Conservation (phyloP, 2,113 vertebrate genomes). For the Menura novaehollandiae region DNA sequence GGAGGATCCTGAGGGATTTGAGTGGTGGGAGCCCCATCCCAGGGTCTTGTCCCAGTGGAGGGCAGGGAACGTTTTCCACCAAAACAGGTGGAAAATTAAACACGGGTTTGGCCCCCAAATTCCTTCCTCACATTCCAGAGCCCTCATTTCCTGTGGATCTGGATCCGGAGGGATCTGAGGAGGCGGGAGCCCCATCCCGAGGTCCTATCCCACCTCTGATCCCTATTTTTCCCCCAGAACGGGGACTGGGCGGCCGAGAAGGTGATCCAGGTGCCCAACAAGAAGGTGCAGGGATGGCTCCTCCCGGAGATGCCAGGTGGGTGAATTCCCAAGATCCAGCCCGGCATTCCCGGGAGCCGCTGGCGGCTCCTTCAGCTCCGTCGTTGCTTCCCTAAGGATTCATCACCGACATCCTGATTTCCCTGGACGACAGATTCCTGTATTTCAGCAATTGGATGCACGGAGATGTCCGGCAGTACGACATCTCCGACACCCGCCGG, state of each 20-base stretch:
- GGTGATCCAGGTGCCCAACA: constrained; percentile 86
- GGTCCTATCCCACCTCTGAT: background rate
- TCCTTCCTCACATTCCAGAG: too few relatives aligned
- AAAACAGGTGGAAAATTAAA: too few relatives aligned
- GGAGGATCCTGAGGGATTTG: too few relatives aligned
- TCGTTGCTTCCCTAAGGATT: constrained; percentile 69
- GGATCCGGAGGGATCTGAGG: too few relatives aligned
- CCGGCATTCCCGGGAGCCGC: background rate
- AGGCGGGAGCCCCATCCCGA: too few relatives aligned
- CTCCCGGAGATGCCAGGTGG: constrained; percentile 88
- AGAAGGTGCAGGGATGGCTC: constrained; percentile 90
- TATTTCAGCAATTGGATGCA: constrained; percentile 95
- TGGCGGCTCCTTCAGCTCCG: background rate
- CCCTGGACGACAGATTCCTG: constrained; percentile 88
- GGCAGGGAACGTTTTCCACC: too few relatives aligned
- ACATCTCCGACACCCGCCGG: constrained; percentile 78
- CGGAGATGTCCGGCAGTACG: constrained; percentile 89
- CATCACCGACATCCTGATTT: constrained; percentile 91
- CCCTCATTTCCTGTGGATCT: too few relatives aligned
- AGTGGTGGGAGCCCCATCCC: too few relatives aligned
- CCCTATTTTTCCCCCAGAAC: constrained; percentile 46
- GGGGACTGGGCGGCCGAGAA: constrained; percentile 86
- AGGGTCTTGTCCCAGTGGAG: too few relatives aligned
- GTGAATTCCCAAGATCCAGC: background rate
- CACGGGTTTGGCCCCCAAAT: too few relatives aligned